Conservation (phyloP, 1,140 invertebrate genomes). For the Trichomalopsis sarcophagae region DNA sequence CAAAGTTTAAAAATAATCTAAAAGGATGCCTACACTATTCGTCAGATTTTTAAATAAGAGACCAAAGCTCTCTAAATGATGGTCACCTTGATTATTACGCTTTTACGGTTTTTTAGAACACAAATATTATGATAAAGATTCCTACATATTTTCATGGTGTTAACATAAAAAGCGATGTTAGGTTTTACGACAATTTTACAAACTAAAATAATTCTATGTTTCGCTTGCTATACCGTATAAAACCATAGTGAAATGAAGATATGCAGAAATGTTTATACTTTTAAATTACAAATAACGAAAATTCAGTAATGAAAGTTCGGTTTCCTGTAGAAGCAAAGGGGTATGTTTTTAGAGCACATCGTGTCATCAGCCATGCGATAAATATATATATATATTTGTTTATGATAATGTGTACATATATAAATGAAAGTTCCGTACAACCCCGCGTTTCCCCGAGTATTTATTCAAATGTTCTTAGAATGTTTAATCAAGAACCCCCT, state of each 20-base stretch:
- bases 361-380: constrained; percentile 46
- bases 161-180: neutral
- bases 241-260: neutral
- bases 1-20: neutral
- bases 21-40: neutral
- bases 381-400: constrained; percentile 19
- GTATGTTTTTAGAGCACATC: constrained; percentile 34
- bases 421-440: neutral
- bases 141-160: neutral
- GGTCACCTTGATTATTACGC: neutral
- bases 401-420: constrained; percentile 19
- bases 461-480: neutral
- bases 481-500: constrained; percentile 6
- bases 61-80: neutral
- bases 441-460: neutral
- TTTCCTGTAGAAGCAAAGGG: constrained; percentile 2
- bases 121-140: neutral
- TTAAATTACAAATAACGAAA: neutral
- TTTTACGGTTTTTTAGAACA: neutral
- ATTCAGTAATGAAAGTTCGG: neutral
- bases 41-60: neutral
- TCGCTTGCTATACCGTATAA: neutral
- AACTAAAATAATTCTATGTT: neutral
- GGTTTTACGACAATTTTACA: neutral
- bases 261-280: neutral